Conservation (phyloP, 1,140 invertebrate genomes). For the Metopolophium dirhodum region DNA sequence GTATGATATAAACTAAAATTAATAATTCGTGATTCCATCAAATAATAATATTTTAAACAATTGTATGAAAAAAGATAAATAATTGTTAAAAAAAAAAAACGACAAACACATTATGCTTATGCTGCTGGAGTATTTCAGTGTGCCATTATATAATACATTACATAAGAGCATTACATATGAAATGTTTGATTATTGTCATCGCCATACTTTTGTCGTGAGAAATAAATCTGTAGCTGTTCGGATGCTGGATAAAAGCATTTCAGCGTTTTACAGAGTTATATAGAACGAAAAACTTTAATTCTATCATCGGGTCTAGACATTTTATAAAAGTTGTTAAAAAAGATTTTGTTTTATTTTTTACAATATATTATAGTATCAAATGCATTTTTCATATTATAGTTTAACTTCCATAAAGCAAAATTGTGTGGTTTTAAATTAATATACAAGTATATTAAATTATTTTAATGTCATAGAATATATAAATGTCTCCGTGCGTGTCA, state of each 20-base stretch:
- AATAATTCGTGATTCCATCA: neutral
- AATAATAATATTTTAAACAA: no score
- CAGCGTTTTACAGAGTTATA: neutral
- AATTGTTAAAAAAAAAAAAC: neutral
- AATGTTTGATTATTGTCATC: neutral
- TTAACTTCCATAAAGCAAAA: neutral
- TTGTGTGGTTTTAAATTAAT: neutral
- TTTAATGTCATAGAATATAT: neutral
- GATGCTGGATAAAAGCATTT: slow-evolving; percentile 22
- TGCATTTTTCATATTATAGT: neutral
- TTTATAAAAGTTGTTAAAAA: slow-evolving; percentile 20
- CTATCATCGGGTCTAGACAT: neutral
- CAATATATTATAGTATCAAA: neutral
- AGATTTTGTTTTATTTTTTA: neutral
- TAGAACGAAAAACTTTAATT: neutral
- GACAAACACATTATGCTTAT: neutral
- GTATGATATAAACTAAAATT: neutral
- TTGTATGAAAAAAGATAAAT: neutral
- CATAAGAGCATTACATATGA: neutral
- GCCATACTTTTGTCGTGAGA: neutral
- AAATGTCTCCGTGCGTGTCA: neutral
- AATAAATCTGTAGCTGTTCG: neutral
- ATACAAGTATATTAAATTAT: neutral
- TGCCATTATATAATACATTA: neutral
- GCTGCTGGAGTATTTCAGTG: neutral